Evolutionary conservation across 1,140 invertebrate genomes (phyloP), one percentile per base, ranked within the genome.

Genomic region (Galleria mellonella): DNA sequence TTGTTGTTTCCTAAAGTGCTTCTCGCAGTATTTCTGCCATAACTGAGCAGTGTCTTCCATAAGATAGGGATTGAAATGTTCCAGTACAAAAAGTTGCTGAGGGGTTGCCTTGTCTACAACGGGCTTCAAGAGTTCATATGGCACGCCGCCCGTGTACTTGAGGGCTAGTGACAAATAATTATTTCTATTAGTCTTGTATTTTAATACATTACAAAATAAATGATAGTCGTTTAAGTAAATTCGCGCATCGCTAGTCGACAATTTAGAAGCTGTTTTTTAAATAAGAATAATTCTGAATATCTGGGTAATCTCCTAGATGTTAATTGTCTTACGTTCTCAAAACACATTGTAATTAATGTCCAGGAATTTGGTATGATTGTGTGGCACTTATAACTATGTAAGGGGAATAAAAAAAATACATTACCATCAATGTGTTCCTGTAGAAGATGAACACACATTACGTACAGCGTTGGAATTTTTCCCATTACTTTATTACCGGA

Each of bases 371-470:
- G n/a, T n/a, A n/a, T n/a, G n/a, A n/a, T n/a, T n/a, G n/a, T n/a
- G n/a, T n/a, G n/a, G n/a, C n/a, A n/a, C n/a, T n/a, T n/a, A n/a
- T n/a, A n/a, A n/a, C n/a, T n/a, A n/a, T n/a, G n/a, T n/a, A n/a
- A n/a, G n/a, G n/a, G n/a, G n/a, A n/a, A n/a, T n/a, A n/a, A n/a
- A n/a, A n/a, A 43, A 61, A 46, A 28, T 13, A 83, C 87, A n/a
- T 89, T 89, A 95, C 94, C 91, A 75, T 98, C 96, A 66, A 98
- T 94, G 81, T 98, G 96, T 68, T 98, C 95, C 64, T 96, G 95
- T 1, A 98, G 87, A 4, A 97, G 86, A 51, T 93, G 87, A 17
- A 94, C 93, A 67, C 96, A 98, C 31, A 94, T 73, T 56, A 98
- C 93, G 75, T 93, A 94, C 0, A 99, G 83, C 0, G 89, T 87